Conservation (phyloP, 2,888 invertebrate genomes). For the Neuroscelio doddi region DNA sequence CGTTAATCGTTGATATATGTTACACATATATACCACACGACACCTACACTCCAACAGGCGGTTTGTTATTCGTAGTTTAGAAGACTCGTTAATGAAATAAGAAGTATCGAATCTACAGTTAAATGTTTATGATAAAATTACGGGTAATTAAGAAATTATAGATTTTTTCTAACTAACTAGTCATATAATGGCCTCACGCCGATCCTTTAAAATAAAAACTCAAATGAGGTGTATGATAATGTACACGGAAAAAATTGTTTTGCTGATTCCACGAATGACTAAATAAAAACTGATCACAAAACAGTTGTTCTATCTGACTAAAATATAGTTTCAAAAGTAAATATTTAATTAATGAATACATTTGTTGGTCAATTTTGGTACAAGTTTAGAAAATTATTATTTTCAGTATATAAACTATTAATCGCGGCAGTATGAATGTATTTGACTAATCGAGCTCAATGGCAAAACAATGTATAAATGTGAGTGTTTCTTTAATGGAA, state of each 20-base stretch:
- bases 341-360: conserved; percentile 1
- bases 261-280: not conserved
- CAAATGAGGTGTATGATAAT: conserved; percentile 4
- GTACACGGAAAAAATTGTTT: not conserved
- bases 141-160: conserved; percentile 71
- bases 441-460: conserved; percentile 39
- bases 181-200: conserved; percentile 63
- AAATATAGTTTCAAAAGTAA: too few relatives aligned
- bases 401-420: conserved; percentile 8
- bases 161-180: conserved; percentile 71
- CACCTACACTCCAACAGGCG: conserved; percentile 45
- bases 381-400: not conserved
- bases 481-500: too few relatives aligned
- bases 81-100: conserved; percentile 39
- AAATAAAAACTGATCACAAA: too few relatives aligned
- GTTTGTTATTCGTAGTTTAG: conserved; percentile 49
- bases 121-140: conserved; percentile 71
- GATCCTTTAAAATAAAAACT: conserved; percentile 58
- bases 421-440: conserved; percentile 19
- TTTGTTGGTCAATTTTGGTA: not conserved
- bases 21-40: too few relatives aligned
- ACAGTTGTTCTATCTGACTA: too few relatives aligned
- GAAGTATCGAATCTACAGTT: conserved; percentile 63
- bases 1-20: too few relatives aligned
- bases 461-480: conserved; percentile 21